A percentile compares a stretch with the other conserved stretches of the same genome.
These are phyloP conservation scores for Phortica magna DNA, from an alignment of 2,888 invertebrate species.

Conservation along the genomic window DNA sequence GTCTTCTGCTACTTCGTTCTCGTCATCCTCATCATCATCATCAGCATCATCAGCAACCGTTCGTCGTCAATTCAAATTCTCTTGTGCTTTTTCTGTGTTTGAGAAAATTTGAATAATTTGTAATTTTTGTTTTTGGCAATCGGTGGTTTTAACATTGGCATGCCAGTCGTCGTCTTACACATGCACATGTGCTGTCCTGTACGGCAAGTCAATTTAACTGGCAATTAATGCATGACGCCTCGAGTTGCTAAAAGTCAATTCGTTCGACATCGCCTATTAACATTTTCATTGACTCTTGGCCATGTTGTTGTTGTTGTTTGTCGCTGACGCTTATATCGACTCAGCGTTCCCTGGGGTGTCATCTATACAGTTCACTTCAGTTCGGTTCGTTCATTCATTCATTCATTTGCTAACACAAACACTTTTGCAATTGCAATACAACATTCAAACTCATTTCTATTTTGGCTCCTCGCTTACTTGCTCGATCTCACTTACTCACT, in stretches of 20 bases:
- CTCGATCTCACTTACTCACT: no score
- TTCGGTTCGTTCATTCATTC: not conserved
- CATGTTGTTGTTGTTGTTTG: no score
- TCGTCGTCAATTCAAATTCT: not conserved
- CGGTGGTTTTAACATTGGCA: not conserved
- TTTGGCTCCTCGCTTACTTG: no score
- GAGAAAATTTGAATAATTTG: constrained; percentile 11
- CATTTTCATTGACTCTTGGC: no score
- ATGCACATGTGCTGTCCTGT: not conserved
- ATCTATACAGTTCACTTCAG: constrained; percentile 54
- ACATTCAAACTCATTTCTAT: no score
- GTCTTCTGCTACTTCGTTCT: not conserved
- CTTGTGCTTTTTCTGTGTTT: not conserved
- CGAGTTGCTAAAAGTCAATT: constrained; percentile 37
- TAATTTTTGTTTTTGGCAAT: not conserved
- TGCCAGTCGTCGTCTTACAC: no score
- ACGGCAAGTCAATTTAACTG: constrained; percentile 74
- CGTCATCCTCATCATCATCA: not conserved
- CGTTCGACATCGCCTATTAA: constrained; percentile 53
- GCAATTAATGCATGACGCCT: constrained; percentile 71
- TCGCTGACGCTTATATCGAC: no score
- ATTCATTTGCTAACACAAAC: no score
- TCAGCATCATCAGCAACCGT: not conserved
- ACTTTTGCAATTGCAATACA: no score
- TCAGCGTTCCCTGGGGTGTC: constrained; percentile 69